A percentile compares a stretch with the other conserved stretches of the same genome.
phyloP scores from a whole-genome alignment of 1,140 invertebrate species.

The Drosophila bocqueti region DNA sequence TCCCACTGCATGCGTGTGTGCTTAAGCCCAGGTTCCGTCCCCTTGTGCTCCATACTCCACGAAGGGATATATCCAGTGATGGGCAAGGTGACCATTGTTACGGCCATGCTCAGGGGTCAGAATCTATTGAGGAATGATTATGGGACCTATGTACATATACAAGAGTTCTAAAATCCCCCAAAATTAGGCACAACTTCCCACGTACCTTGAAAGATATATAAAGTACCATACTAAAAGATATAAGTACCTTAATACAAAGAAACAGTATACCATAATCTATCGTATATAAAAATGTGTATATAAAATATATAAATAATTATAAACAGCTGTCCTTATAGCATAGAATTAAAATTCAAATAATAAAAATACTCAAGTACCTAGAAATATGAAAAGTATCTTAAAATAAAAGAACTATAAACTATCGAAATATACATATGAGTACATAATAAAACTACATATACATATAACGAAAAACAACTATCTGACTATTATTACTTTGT shows the following conservation, averaged over 20 bases:
- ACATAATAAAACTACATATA: too few relatives aligned
- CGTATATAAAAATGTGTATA: not conserved
- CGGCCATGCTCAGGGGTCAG: not conserved
- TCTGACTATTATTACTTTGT: not conserved
- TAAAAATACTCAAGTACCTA: not conserved
- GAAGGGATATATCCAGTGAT: constrained; percentile 14
- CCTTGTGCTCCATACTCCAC: not conserved
- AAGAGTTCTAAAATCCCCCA: too few relatives aligned
- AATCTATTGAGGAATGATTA: not conserved
- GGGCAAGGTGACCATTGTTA: not conserved
- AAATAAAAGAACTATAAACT: not conserved
- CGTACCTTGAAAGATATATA: not conserved
- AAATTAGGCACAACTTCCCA: not conserved
- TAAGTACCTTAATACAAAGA: not conserved
- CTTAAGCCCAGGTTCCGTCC: constrained; percentile 11
- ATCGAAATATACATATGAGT: too few relatives aligned
- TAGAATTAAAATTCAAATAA: not conserved
- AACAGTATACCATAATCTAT: not conserved
- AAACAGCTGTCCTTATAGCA: not conserved
- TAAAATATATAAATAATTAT: not conserved
- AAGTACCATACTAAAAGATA: too few relatives aligned
- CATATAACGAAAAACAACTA: not conserved
- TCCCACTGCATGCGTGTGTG: constrained; percentile 29
- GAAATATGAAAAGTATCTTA: not conserved
- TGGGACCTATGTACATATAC: not conserved